These are phyloP conservation scores for Hybos culiciformis DNA, from an alignment of 2,888 invertebrate species.

Conservation along the genomic window DNA sequence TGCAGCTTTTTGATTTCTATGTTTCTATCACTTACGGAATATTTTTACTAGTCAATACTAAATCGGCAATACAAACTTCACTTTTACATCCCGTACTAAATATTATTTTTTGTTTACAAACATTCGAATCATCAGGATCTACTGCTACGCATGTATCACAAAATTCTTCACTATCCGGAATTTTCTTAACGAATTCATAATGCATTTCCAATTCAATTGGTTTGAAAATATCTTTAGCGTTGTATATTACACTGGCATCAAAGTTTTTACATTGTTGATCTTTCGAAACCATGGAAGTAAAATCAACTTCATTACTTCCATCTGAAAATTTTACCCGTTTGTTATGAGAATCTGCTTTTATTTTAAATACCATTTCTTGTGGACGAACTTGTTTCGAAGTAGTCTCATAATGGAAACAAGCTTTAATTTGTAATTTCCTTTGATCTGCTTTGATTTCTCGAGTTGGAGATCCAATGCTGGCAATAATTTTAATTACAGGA, in stretches of 20 bases:
- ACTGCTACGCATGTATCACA: constrained; percentile 18
- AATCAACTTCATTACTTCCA: background rate
- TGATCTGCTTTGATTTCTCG: constrained; percentile 18
- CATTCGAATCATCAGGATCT: constrained; percentile 13
- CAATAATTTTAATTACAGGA: constrained; percentile 21
- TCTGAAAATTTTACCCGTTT: constrained; percentile 7
- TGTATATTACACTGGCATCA: constrained; percentile 11
- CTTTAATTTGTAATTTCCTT: constrained; percentile 13
- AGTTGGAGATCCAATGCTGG: constrained; percentile 15
- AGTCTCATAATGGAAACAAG: constrained; percentile 34
- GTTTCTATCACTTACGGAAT: constrained; percentile 8
- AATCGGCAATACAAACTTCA: constrained; percentile 15
- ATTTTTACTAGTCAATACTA: constrained; percentile 10
- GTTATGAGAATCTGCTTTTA: constrained; percentile 11
- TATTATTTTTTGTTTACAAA: constrained; percentile 11
- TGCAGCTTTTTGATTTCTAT: background rate
- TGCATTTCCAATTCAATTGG: constrained; percentile 17
- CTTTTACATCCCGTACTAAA: constrained; percentile 17
- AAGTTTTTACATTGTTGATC: constrained; percentile 12
- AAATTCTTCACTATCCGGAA: constrained; percentile 14
- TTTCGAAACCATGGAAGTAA: constrained; percentile 3
- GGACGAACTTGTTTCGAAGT: constrained; percentile 22
- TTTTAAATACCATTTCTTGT: background rate
- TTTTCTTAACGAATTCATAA: constrained; percentile 12
- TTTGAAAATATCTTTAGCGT: constrained; percentile 15